phyloP scores from a whole-genome alignment of 2,113 vertebrate genomes.

The Turdus rufiventris region DNA sequence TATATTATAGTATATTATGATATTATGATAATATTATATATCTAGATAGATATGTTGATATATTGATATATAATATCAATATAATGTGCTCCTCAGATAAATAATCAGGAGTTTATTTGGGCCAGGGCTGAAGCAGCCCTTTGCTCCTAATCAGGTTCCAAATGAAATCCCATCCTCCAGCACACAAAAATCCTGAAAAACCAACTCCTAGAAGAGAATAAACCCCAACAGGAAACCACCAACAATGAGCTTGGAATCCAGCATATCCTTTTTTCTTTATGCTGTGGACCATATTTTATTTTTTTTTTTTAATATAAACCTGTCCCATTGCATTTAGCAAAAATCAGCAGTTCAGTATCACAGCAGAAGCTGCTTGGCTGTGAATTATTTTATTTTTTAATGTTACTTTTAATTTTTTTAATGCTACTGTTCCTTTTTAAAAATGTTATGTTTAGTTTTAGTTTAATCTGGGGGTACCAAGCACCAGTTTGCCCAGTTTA shows the following conservation, averaged over 20 bases:
- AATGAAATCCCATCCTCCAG: not conserved
- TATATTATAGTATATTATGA: too few relatives aligned
- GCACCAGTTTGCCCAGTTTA: not conserved
- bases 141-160: not conserved
- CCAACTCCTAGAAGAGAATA: not conserved
- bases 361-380: not conserved
- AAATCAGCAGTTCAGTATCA: not conserved
- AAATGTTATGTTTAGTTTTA: not conserved
- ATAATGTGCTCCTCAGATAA: too few relatives aligned
- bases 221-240: not conserved
- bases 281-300: not conserved
- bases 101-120: not conserved
- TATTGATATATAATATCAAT: too few relatives aligned
- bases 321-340: not conserved
- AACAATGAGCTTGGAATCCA: not conserved
- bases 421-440: not conserved
- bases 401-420: too few relatives aligned
- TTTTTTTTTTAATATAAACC: not conserved
- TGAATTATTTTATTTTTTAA: not conserved
- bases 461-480: not conserved
- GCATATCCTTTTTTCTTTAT: not conserved
- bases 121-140: not conserved
- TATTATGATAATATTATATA: too few relatives aligned
- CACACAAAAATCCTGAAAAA: not conserved
- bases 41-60: too few relatives aligned